Evolutionary conservation across 1,140 invertebrate species (phyloP), one percentile per base, ranked within the genome.

Genomic region (Drosophila navojoa): DNA sequence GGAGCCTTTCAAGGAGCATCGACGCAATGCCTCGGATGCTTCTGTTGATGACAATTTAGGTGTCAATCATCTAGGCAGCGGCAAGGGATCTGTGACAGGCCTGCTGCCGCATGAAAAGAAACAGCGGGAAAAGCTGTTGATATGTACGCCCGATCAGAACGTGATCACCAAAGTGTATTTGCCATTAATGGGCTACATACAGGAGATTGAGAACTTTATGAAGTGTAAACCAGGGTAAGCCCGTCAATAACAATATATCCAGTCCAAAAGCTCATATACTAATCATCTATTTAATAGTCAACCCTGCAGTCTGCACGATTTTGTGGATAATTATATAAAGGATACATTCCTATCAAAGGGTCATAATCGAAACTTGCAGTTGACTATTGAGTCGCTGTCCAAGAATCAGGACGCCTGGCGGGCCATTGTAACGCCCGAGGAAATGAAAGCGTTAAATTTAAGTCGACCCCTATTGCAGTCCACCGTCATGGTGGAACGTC

Each of bases 91-190:
- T 0, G 59, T 72, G n/a, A 69, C 62, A 50, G 81, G 80, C 0
- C 19, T 87, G 0, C 70, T 89, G 32, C 81, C 79, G 1, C 75
- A 89, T 29, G 77, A 86, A 15, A 91, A 90, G 62, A 90, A 90
- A 15, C 79, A 90, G 54, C 90, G 93, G 19, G 93, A 93, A 49
- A 94, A 94, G 71, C 73, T 93, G 35, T 91, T 96, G 38, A 95
- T 97, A 5, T 97, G 96, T 79, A 93, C 94, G 77, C 94, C 96
- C 11, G 94, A 95, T 91, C 94, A 95, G 32, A 94, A 94, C 87
- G 96, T 97, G 85, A 96, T 97, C 44, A 95, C 95, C 70, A 93
- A 95, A 29, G 94, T 97, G 47, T 97, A 95, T 92, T 94, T 95
- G 68, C 95, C 96, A 9, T 93, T 97, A 53, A 95, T 95, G 92